Percentiles rank a stretch among this genome's conserved stretches.
Conservation (phyloP, 2,113 vertebrate species). For the Equus przewalskii region DNA sequence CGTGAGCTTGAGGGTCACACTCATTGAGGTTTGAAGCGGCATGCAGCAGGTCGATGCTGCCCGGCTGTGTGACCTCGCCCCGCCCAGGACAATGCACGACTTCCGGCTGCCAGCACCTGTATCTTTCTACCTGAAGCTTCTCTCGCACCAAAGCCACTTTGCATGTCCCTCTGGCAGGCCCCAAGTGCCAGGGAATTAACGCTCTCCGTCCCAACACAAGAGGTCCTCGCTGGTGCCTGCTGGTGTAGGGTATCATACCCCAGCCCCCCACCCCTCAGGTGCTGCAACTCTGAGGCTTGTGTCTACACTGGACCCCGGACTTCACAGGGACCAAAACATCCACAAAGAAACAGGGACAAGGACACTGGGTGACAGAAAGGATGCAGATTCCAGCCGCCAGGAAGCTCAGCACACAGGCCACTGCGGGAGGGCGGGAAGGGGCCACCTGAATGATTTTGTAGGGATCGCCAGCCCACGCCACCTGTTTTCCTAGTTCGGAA, state of each 20-base stretch:
- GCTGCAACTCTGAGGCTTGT: background rate
- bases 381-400: accelerated
- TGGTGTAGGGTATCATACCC: background rate
- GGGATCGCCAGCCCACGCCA: background rate
- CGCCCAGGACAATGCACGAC: background rate
- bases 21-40: accelerated
- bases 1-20: background rate
- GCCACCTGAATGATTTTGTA: background rate
- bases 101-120: background rate
- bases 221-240: no score
- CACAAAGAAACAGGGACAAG: background rate
- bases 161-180: no score
- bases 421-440: background rate
- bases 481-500: constrained; percentile 44
- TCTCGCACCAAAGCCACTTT: background rate
- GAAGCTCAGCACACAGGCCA: background rate
- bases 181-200: background rate
- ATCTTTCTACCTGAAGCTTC: background rate
- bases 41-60: background rate
- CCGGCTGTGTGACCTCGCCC: background rate
- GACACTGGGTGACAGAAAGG: background rate
- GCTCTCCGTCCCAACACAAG: background rate
- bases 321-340: background rate
- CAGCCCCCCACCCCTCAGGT: background rate
- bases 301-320: background rate